These are phyloP conservation scores for Theonella swinhoei DNA, from an alignment of 37 sponge, comb jelly and placozoan genomes.

Conservation along the genomic window DNA sequence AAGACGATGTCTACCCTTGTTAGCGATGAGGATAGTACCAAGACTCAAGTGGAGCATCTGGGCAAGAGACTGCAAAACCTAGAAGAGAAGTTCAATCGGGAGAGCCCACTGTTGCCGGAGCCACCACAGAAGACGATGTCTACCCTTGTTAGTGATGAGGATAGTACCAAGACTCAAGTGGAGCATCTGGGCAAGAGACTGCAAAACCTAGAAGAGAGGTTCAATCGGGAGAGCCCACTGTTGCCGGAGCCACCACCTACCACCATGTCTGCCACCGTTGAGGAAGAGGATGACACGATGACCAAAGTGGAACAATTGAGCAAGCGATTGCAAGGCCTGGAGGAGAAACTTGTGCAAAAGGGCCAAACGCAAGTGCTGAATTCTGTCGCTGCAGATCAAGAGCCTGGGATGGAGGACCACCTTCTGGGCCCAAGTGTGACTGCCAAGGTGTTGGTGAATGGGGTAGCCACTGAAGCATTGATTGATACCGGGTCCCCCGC, in stretches of 20 bases:
- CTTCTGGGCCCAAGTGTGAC: background rate
- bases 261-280: slow-evolving; percentile 5
- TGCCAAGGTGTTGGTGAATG: background rate
- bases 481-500: slow-evolving; percentile 24
- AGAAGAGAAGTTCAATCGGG: too few relatives aligned
- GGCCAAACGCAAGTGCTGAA: too few relatives aligned
- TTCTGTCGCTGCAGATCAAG: too few relatives aligned
- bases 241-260: slow-evolving; percentile 1
- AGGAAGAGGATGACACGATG: background rate
- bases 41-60: background rate
- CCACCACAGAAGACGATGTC: too few relatives aligned
- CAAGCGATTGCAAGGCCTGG: too few relatives aligned
- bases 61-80: slow-evolving; percentile 4
- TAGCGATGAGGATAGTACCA: background rate
- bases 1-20: background rate
- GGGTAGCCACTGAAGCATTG: slow-evolving; percentile 1
- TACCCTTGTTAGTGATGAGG: too few relatives aligned
- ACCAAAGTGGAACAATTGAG: background rate
- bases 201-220: too few relatives aligned
- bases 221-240: too few relatives aligned
- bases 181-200: too few relatives aligned
- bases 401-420: background rate
- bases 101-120: too few relatives aligned
- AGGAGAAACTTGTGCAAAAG: too few relatives aligned
- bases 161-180: too few relatives aligned